Base-by-base conservation (phyloP, 2,113 vertebrate genomes). In the Propithecus coquereli region DNA sequence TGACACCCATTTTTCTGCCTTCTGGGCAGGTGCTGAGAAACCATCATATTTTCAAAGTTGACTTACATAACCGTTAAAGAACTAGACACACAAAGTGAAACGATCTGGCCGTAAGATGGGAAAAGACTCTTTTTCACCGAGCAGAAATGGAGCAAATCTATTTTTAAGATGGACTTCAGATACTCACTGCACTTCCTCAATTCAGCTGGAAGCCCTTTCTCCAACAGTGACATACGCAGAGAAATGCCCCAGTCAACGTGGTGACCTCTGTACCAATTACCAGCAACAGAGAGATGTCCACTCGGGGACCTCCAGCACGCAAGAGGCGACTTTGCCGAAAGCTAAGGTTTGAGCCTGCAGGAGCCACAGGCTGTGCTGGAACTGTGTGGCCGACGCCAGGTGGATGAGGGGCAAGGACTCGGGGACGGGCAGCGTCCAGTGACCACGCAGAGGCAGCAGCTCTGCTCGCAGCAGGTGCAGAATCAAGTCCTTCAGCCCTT, bases 1-100 rank as follows among this genome's bases (percentile, higher is more conserved):
- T 54, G n/a, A 16, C 52, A 40, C 34, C 18, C 27, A 5, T 25
- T 43, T 27, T 43, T 6, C 76, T 84, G 50, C 27, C 27, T 47
- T 59, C 30, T n/a, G 16, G 7, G 2, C 13, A 37, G 34, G 23
- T 65, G 57, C 2, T 13, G 71, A 54, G 80, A 74, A 14, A 23
- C 25, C 3, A 13, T 17, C 22, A 1, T 11, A 16, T 34, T 74
- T 37, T 27, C 66, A 76, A 83, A 37, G 25, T 8, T 47, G 68
- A 59, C 2, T 5, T 16, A 1, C 3, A 0, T 1, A 32, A 17
- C 37, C 17, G 11, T 6, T 6, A 30, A n/a, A 22, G 27, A 17
- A 45, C 40, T 11, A 34, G 3, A 8, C 4, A 2, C 6, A 25
- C 10, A 22, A 12, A 63, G 61, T 2, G 16, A 25, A 27, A 43